A percentile compares a stretch with the other conserved stretches of the same genome.
These are phyloP conservation scores for Bombycilla garrulus DNA, from an alignment of 2,113 vertebrate genomes.

Conservation along the genomic window DNA sequence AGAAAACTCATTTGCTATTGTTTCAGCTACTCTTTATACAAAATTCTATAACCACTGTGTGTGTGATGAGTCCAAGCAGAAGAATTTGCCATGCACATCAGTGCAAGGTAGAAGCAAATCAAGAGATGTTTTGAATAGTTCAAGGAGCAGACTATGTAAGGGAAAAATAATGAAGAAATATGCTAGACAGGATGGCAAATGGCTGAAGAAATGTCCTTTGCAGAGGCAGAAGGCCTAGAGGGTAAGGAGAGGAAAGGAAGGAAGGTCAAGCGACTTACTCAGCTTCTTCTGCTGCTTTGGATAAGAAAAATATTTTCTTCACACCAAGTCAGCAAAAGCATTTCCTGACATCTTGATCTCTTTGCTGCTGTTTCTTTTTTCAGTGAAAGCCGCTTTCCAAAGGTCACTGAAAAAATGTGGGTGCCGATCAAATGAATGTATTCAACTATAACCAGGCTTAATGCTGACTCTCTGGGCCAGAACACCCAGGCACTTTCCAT, in stretches of 20 bases:
- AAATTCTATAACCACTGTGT: not conserved
- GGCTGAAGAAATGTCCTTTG: not conserved
- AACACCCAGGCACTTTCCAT: not conserved
- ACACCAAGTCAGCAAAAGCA: conserved; percentile 46
- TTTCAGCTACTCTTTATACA: not conserved
- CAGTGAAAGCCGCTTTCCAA: not conserved
- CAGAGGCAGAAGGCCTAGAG: not conserved
- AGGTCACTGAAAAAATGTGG: not conserved
- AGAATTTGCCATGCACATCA: not conserved
- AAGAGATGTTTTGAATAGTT: not conserved
- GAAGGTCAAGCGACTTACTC: conserved; percentile 50
- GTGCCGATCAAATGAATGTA: not conserved
- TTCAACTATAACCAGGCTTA: not conserved
- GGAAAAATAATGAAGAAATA: not conserved
- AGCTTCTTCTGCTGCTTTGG: conserved; percentile 13
- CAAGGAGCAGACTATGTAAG: not conserved
- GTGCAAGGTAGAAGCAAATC: not conserved
- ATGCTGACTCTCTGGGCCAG: not conserved
- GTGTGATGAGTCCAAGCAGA: not conserved
- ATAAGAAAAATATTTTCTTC: conserved; percentile 48
- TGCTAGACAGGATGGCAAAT: not conserved
- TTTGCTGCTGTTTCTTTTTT: not conserved
- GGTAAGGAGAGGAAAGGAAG: conserved; percentile 31
- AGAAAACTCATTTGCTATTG: not conserved
- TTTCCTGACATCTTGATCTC: conserved; percentile 14